Percentiles rank a stretch among this genome's conserved stretches.
phyloP scores from a whole-genome alignment of 2,797 vertebrate genomes.

The Coendou prehensilis region DNA sequence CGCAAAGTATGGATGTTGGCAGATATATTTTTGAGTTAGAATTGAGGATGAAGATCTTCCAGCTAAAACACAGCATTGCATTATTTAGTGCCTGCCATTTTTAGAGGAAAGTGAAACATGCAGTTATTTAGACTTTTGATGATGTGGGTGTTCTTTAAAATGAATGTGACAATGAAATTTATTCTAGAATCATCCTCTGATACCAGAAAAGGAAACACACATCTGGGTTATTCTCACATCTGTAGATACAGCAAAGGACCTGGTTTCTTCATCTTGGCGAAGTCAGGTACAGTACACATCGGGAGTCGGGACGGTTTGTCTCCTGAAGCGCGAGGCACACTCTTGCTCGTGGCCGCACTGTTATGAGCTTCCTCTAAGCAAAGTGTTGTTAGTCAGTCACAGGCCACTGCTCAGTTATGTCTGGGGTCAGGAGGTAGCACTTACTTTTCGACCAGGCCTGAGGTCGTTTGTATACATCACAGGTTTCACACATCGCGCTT shows the following conservation, averaged over 20 bases:
- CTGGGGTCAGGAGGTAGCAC: not conserved
- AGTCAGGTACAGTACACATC: not conserved
- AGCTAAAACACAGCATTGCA: constrained; percentile 75
- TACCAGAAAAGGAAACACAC: constrained; percentile 15
- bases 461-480: not conserved
- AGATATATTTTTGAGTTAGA: constrained; percentile 65
- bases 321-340: not conserved
- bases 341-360: not conserved
- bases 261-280: not conserved
- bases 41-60: constrained; percentile 80
- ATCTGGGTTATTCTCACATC: constrained; percentile 23
- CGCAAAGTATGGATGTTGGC: constrained; percentile 58
- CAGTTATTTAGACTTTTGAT: constrained; percentile 69
- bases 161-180: constrained; percentile 75
- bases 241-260: constrained; percentile 10
- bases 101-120: constrained; percentile 78
- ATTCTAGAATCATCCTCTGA: constrained; percentile 74
- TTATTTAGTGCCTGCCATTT: constrained; percentile 79
- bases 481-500: not conserved
- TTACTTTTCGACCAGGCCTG: not conserved
- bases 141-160: constrained; percentile 82
- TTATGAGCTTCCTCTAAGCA: not conserved
- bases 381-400: not conserved
- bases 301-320: not conserved
- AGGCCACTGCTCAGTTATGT: not conserved